These are phyloP conservation scores for Benitochromis conjunctus DNA, from an alignment of 2,113 vertebrate genomes.

Conservation along the genomic window DNA sequence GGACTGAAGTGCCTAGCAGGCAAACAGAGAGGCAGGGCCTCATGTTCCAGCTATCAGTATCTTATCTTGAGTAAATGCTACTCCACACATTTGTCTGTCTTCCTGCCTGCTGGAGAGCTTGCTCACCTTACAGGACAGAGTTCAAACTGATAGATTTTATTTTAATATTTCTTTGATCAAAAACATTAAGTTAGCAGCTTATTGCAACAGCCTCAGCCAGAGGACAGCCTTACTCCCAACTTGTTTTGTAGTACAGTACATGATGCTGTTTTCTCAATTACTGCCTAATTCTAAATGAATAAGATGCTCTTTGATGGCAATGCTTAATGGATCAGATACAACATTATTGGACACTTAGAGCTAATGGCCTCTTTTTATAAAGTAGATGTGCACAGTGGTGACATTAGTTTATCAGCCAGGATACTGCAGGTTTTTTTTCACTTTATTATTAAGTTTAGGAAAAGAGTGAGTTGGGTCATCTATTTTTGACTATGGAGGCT, in stretches of 20 bases:
- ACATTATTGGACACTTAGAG: neutral
- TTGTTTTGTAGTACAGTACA: neutral
- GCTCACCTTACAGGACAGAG: neutral
- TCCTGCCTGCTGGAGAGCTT: neutral
- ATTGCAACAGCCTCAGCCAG: neutral
- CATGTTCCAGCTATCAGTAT: neutral
- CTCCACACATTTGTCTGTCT: slow-evolving; percentile 32
- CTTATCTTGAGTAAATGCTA: slow-evolving; percentile 45
- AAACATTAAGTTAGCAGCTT: neutral
- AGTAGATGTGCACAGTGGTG: neutral
- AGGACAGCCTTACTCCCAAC: neutral
- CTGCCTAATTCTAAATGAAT: neutral
- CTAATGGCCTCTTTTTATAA: neutral
- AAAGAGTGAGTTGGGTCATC: neutral
- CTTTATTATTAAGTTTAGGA: neutral
- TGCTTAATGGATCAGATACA: neutral
- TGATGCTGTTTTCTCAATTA: neutral
- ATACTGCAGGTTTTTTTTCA: neutral
- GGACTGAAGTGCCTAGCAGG: neutral
- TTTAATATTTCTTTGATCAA: neutral
- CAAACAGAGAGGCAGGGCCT: neutral
- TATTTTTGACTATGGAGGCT: neutral
- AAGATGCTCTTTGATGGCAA: neutral
- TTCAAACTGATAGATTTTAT: neutral
- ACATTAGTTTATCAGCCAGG: neutral